Conservation (phyloP, 2,113 vertebrate species). For the Seriola aureovittata region DNA sequence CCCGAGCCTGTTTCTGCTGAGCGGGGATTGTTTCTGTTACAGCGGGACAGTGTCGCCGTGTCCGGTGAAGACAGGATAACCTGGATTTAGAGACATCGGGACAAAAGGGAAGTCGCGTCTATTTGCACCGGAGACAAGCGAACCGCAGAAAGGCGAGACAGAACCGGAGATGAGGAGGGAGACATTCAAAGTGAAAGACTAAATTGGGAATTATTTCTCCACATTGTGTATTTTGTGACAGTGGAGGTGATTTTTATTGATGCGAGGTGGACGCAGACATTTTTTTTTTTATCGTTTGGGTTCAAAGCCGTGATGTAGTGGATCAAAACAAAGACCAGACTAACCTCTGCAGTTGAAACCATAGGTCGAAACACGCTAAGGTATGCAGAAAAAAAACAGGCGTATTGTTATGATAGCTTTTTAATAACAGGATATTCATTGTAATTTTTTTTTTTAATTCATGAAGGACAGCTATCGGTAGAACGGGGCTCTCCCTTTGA, state of each 20-base stretch:
- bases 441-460: not conserved
- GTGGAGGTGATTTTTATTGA: not conserved
- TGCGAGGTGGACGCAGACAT: not conserved
- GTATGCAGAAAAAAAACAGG: too few relatives aligned
- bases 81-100: not conserved
- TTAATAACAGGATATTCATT: not conserved
- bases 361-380: too few relatives aligned
- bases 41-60: too few relatives aligned
- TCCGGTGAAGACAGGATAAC: fast-evolving
- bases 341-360: not conserved
- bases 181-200: slow-evolving; percentile 10
- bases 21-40: not conserved
- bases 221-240: not conserved
- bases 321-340: not conserved
- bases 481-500: not conserved
- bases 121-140: not conserved
- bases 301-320: too few relatives aligned
- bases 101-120: not conserved
- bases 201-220: not conserved
- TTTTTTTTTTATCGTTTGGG: not conserved
- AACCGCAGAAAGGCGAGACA: not conserved
- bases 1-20: fast-evolving
- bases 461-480: too few relatives aligned
- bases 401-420: not conserved
- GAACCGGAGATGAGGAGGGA: not conserved